Conservation (phyloP, 1,140 invertebrate species). For the Lasaia peninsularis region DNA sequence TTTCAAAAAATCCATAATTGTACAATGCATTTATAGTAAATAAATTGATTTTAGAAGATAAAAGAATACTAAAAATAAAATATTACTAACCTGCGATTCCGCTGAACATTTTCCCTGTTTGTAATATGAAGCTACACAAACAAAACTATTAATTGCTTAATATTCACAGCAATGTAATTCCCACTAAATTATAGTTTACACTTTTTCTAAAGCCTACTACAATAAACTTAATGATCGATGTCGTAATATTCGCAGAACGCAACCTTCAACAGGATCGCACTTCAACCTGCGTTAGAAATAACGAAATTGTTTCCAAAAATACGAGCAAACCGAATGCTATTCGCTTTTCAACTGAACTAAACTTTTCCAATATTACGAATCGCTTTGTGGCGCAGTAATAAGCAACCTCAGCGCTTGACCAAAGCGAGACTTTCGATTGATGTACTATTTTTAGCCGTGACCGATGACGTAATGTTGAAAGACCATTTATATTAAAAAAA, state of each 20-base stretch:
- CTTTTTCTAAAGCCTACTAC: neutral
- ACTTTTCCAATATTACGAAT: neutral
- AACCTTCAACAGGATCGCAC: slow-evolving; percentile 23
- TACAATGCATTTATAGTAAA: too few relatives aligned
- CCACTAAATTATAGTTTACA: neutral
- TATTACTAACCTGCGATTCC: slow-evolving; percentile 61
- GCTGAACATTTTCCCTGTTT: slow-evolving; percentile 63
- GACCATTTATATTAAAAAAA: too few relatives aligned
- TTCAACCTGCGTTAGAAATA: neutral
- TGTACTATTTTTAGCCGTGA: too few relatives aligned
- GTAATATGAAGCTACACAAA: slow-evolving; percentile 22
- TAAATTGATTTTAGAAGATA: neutral
- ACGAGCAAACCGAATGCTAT: neutral
- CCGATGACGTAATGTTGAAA: too few relatives aligned
- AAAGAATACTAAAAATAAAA: slow-evolving; percentile 10
- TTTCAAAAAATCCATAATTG: too few relatives aligned
- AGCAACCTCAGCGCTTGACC: too few relatives aligned
- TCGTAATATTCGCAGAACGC: slow-evolving; percentile 14
- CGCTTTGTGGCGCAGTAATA: too few relatives aligned
- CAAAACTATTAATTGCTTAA: neutral
- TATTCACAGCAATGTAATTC: slow-evolving; percentile 6
- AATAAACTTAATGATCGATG: neutral
- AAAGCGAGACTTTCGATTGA: too few relatives aligned
- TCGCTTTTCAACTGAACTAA: neutral
- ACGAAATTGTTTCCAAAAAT: neutral